Evolutionary conservation across 2,797 vertebrate genomes (phyloP).

Genomic region (Oceanodroma leucorhoa): DNA sequence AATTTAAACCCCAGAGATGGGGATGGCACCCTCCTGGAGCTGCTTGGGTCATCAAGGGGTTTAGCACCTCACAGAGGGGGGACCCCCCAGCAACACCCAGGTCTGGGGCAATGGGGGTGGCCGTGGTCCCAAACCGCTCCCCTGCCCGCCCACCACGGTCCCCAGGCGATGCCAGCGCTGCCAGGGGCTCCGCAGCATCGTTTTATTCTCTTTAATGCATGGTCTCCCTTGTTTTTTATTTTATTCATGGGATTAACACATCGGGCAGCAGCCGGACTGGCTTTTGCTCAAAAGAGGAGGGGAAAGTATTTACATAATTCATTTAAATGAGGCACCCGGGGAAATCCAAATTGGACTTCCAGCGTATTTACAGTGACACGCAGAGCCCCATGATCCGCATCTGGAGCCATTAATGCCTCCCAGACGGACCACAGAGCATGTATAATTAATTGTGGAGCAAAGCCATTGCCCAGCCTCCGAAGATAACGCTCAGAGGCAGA

Average conservation of each 20-base stretch:
- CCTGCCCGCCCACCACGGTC: rapidly evolving
- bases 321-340: constrained; percentile 48
- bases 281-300: constrained; percentile 47
- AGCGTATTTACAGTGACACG: constrained; percentile 32
- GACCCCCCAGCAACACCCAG: background rate
- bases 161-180: rapidly evolving
- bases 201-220: background rate
- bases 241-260: constrained; percentile 31
- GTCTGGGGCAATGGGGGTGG: background rate
- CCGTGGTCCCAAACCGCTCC: rapidly evolving
- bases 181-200: background rate
- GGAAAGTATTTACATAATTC: constrained; percentile 51
- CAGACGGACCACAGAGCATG: constrained; percentile 14
- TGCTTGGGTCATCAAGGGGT: rapidly evolving
- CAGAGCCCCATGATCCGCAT: constrained; percentile 20
- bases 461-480: background rate
- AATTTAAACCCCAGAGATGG: background rate
- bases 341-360: constrained; percentile 54
- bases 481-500: background rate
- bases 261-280: constrained; percentile 32
- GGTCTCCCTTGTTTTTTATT: background rate
- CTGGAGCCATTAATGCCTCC: constrained; percentile 50
- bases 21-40: background rate
- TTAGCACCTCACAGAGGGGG: rapidly evolving
- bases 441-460: constrained; percentile 33